Evolutionary conservation across 2,113 vertebrate species (phyloP).

Genomic region (Leptodactylus fuscus): DNA sequence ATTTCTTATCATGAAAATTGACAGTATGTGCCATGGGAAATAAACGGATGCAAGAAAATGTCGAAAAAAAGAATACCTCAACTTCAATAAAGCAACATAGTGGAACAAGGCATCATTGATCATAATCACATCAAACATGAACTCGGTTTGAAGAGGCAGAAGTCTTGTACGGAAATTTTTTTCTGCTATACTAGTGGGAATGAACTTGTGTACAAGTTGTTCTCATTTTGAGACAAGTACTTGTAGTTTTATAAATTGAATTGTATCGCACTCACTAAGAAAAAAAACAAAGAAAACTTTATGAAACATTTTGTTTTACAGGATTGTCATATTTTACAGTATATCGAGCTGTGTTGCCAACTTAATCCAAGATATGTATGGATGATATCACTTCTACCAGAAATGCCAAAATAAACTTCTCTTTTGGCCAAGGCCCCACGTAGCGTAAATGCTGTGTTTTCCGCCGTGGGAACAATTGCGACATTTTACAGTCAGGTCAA

Average conservation of each 20-base stretch:
- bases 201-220: constrained; percentile 34
- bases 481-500: too few species aligned
- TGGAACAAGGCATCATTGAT: constrained; percentile 48
- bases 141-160: constrained; percentile 23
- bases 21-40: constrained; percentile 48
- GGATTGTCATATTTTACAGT: not conserved
- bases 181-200: constrained; percentile 36
- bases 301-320: not conserved
- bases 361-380: too few species aligned
- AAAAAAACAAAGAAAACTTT: not conserved
- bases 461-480: too few species aligned
- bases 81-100: constrained; percentile 29
- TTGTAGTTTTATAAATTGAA: constrained; percentile 30
- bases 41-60: constrained; percentile 24
- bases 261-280: not conserved
- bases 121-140: constrained; percentile 47
- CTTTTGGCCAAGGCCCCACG: too few species aligned
- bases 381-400: too few species aligned
- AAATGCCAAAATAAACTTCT: too few species aligned
- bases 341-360: too few species aligned
- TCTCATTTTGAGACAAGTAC: constrained; percentile 13
- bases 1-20: constrained; percentile 51
- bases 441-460: too few species aligned
- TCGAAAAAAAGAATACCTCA: constrained; percentile 22
- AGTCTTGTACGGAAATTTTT: constrained; percentile 14